Evolutionary conservation across 2,888 invertebrate species (phyloP), one percentile per base, ranked within the genome.

Genomic region (Lochmaea crataegi): DNA sequence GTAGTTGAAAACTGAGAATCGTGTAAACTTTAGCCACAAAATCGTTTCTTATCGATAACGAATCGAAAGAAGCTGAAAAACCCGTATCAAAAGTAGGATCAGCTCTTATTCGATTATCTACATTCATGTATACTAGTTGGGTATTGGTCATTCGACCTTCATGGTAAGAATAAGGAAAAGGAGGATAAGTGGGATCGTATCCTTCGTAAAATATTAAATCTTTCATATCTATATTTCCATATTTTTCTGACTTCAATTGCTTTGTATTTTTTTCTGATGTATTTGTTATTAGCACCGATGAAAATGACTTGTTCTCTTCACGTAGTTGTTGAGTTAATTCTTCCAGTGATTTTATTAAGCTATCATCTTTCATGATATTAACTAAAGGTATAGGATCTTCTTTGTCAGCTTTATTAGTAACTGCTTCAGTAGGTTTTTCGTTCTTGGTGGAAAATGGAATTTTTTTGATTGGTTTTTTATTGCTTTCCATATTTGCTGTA

Each of bases 21-120:
- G 41, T 2, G 42, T 63, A 63, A 10, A 63, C 61, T 42, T 63
- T 63, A 9, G 42, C n/a, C 11, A 63, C 16, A 16, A 63, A 63
- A 16, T 63, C 11, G 42, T 63, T 63, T 38, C 61, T 38, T 11
- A 63, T 18, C 16, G 61, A 63, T 18, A 42, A 4, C 2, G 38
- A 38, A 16, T 42, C 42, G 18, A 63, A 42, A 9, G 61, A 42
- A 10, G 18, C 16, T 10, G n/a, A 16, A 2, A 48, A n/a, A 53
- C 9, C 16, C 10, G 9, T 10, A 16, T 18, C 61, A 16, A 16
- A 38, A 11, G 18, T 42, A 4, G 32, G 41, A 32, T 58, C 58
- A 32, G 9, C 32, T 60, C 60, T 26, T 38, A 32, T 38, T 14
- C 38, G 38, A 60, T 9, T 42, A 2, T 18, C 61, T 12, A 9